Conservation (phyloP, 2,113 vertebrate species). For the Hippocampus comes region DNA sequence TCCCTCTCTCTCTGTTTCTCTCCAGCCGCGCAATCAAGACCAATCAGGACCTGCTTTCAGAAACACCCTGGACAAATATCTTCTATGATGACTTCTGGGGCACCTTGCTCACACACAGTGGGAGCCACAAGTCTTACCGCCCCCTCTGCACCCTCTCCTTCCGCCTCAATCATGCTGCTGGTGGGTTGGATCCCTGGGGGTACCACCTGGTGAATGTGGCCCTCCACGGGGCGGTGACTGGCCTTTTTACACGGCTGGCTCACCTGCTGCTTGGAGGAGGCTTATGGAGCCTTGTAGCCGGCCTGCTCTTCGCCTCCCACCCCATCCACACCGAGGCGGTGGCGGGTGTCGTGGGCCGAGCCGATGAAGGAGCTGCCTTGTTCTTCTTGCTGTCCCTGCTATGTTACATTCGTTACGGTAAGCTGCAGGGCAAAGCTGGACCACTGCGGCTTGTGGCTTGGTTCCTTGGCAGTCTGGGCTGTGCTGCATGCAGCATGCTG, state of each 20-base stretch:
- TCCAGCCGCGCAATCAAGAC: conserved; percentile 97
- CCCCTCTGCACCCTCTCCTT: conserved; percentile 97
- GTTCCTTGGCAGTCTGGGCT: conserved; percentile 82
- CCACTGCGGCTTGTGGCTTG: conserved; percentile 76
- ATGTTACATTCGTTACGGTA: conserved; percentile 88
- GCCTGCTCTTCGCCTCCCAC: conserved; percentile 91
- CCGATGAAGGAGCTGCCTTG: conserved; percentile 89
- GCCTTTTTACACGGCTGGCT: conserved; percentile 88
- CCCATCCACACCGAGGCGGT: conserved; percentile 96
- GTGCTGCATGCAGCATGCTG: conserved; percentile 92
- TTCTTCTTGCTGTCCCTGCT: conserved; percentile 92
- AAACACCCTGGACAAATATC: conserved; percentile 93
- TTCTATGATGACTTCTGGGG: conserved; percentile 99
- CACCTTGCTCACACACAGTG: conserved; percentile 93
- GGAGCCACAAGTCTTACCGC: conserved; percentile 97
- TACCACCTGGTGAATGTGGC: conserved; percentile 92
- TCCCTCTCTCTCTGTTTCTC: conserved; percentile 25
- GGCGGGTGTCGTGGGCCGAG: conserved; percentile 89
- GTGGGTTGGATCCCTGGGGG: conserved; percentile 92
- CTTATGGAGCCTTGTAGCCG: conserved; percentile 88
- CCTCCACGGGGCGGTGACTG: conserved; percentile 84
- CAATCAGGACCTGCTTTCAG: conserved; percentile 96
- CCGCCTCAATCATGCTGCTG: conserved; percentile 87
- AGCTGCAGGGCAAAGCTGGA: conserved; percentile 47
- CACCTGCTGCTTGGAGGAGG: conserved; percentile 86